phyloP scores from a whole-genome alignment of 2,888 invertebrate species.

The Dynastes grantii region DNA sequence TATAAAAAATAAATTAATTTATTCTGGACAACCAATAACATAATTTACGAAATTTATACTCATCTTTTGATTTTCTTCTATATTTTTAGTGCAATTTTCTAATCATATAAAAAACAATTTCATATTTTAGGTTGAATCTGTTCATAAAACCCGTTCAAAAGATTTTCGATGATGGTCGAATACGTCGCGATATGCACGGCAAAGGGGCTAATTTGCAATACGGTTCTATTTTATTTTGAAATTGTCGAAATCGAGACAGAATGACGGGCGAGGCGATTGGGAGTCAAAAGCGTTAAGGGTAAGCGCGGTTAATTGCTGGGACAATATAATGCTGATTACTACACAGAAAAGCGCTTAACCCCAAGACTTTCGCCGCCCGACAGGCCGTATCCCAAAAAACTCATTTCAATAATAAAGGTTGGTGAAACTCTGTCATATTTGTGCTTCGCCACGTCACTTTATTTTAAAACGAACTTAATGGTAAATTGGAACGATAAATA shows the following conservation, averaged over 20 bases:
- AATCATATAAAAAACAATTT: too few species aligned
- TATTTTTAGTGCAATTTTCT: too few species aligned
- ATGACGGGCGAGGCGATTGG: slow-evolving; percentile 42
- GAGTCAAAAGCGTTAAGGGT: slow-evolving; percentile 47
- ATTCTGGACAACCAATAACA: too few species aligned
- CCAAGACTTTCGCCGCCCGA: slow-evolving; percentile 59
- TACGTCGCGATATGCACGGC: background rate
- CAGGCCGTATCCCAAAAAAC: slow-evolving; percentile 44
- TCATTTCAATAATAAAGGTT: slow-evolving; percentile 44
- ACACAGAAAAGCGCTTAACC: slow-evolving; percentile 68
- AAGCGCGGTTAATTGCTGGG: slow-evolving; percentile 64
- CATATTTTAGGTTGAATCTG: background rate
- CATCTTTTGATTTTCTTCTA: too few species aligned
- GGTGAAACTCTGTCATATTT: slow-evolving; percentile 33
- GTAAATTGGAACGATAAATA: slow-evolving; percentile 13
- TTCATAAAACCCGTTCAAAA: background rate
- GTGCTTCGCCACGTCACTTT: slow-evolving; percentile 23
- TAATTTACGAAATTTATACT: too few species aligned
- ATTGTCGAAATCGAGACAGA: slow-evolving; percentile 41
- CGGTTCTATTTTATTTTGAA: slow-evolving; percentile 33
- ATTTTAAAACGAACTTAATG: slow-evolving; percentile 32
- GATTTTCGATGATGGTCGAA: slow-evolving; percentile 18
- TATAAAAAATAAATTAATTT: too few species aligned
- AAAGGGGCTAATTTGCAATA: slow-evolving; percentile 33
- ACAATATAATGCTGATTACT: slow-evolving; percentile 65